Conservation (phyloP, 1,140 invertebrate genomes). For the Euwallacea similis region DNA sequence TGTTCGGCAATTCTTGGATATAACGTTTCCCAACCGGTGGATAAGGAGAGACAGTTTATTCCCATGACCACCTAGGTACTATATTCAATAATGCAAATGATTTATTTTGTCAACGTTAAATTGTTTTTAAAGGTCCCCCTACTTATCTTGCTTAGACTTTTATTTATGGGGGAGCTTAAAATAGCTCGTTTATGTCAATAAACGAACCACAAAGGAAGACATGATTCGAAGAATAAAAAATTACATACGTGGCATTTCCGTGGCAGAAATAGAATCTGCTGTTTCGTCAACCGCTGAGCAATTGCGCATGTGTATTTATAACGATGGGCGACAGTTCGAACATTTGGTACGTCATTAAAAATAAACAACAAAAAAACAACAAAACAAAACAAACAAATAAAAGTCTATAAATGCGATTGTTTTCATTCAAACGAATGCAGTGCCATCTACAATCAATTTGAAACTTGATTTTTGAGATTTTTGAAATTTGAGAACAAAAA, state of each 20-base stretch:
- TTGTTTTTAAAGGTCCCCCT: background rate
- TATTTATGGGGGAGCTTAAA: constrained; percentile 5
- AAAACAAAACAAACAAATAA: no score
- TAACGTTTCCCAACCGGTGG: constrained; percentile 2
- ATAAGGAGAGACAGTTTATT: constrained; percentile 24
- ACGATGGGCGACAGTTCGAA: constrained; percentile 25
- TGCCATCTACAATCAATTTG: no score
- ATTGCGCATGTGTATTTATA: constrained; percentile 17
- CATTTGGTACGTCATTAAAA: constrained; percentile 19
- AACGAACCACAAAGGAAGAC: constrained; percentile 8
- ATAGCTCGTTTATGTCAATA: background rate
- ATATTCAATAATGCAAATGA: background rate
- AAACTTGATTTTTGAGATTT: no score
- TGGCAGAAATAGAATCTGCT: constrained; percentile 17
- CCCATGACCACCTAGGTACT: constrained; percentile 10
- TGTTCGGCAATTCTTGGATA: constrained; percentile 17
- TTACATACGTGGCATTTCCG: background rate
- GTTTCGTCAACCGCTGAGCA: constrained; percentile 8
- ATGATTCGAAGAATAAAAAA: constrained; percentile 10
- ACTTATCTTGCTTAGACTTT: constrained; percentile 11
- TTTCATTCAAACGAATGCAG: no score
- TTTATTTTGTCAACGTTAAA: background rate
- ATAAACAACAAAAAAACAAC: no score
- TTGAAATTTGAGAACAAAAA: no score
- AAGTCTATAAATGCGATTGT: no score